Evolutionary conservation across 1,140 invertebrate genomes (phyloP).

Genomic region (Cryptotermes secundus): DNA sequence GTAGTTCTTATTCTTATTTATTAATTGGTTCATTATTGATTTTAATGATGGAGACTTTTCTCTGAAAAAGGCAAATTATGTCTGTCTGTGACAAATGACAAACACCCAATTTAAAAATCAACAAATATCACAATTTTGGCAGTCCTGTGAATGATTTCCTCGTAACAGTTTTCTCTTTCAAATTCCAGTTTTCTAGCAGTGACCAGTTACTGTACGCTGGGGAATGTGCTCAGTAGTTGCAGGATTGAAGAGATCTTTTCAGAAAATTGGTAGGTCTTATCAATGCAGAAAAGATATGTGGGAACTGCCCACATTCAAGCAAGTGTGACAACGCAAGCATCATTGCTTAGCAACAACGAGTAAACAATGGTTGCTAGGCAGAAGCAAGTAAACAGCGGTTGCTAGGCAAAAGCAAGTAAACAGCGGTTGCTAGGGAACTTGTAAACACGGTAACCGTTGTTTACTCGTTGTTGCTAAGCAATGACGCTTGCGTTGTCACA

Average conservation of each 20-base stretch:
- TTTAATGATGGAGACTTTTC: background rate
- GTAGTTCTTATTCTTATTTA: background rate
- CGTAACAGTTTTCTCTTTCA: background rate
- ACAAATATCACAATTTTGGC: background rate
- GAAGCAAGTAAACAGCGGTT: no score
- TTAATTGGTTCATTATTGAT: background rate
- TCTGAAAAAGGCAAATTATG: background rate
- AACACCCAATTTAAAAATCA: background rate
- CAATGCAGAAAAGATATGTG: no score
- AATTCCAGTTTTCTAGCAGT: background rate
- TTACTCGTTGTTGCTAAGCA: no score
- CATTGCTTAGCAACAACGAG: no score
- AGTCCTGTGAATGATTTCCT: background rate
- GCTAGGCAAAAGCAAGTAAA: no score
- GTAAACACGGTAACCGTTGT: no score
- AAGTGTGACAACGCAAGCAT: no score
- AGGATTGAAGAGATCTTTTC: background rate
- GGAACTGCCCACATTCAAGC: no score
- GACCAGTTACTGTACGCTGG: background rate
- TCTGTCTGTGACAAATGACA: background rate
- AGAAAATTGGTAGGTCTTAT: background rate
- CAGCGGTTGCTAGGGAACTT: no score
- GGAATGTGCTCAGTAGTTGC: background rate
- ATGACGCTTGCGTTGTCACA: no score
- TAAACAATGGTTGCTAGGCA: no score